These are phyloP conservation scores for Drosophila recens DNA, from an alignment of 2,888 invertebrate species.

Conservation along the genomic window DNA sequence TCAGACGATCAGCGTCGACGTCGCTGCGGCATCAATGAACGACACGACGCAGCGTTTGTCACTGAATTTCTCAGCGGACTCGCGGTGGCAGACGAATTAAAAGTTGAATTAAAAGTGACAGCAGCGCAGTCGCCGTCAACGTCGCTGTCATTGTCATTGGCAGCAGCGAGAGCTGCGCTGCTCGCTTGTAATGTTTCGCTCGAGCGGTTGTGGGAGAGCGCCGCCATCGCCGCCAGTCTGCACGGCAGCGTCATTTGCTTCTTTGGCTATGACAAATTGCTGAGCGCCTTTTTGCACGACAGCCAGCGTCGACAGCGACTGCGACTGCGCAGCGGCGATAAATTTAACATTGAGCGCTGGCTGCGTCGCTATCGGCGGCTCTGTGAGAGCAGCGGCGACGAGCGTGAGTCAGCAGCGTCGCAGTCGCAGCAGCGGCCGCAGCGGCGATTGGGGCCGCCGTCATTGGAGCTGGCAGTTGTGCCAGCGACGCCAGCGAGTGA, in stretches of 20 bases:
- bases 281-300: constrained; percentile 46
- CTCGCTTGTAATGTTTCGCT: constrained; percentile 39
- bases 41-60: constrained; percentile 76
- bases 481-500: constrained; percentile 63
- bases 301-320: constrained; percentile 40
- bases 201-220: constrained; percentile 47
- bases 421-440: constrained; percentile 31
- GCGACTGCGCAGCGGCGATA: constrained; percentile 42
- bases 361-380: constrained; percentile 42
- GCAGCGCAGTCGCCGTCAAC: neutral
- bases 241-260: constrained; percentile 61
- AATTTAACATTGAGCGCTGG: constrained; percentile 41
- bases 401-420: constrained; percentile 35
- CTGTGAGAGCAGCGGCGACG: constrained; percentile 19
- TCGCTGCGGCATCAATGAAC: constrained; percentile 82
- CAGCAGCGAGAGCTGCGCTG: constrained; percentile 7
- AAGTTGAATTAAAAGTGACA: constrained; percentile 4
- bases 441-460: constrained; percentile 45
- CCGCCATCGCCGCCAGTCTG: constrained; percentile 55
- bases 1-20: constrained; percentile 35
- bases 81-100: constrained; percentile 3
- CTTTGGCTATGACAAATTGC: constrained; percentile 60
- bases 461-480: constrained; percentile 59
- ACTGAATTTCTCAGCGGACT: constrained; percentile 77
- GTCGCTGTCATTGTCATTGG: neutral